A percentile compares a stretch with the other conserved stretches of the same genome.
Conservation (phyloP, 2,797 vertebrate species). For the Carapus acus region DNA sequence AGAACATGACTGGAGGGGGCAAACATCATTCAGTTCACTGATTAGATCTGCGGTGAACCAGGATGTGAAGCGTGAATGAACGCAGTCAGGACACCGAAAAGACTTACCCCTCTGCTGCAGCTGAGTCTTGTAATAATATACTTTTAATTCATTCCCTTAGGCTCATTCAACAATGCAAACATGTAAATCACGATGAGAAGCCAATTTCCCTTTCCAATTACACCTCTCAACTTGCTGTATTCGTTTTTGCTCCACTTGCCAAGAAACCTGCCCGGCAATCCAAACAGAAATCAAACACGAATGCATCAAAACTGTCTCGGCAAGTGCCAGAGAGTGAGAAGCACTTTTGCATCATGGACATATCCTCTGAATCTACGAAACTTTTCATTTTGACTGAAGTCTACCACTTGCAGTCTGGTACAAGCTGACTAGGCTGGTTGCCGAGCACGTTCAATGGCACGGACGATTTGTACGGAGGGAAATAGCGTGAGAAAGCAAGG, state of each 20-base stretch:
- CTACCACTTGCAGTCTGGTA: constrained; percentile 38
- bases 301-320: constrained; percentile 48
- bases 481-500: constrained; percentile 52
- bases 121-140: constrained; percentile 53
- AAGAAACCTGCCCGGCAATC: constrained; percentile 38
- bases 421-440: constrained; percentile 13
- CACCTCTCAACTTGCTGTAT: constrained; percentile 51
- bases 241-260: constrained; percentile 41
- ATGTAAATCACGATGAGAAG: constrained; percentile 57
- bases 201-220: constrained; percentile 63
- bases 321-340: constrained; percentile 23
- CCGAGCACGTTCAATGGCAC: constrained; percentile 17
- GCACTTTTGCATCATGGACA: constrained; percentile 13
- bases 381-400: constrained; percentile 44
- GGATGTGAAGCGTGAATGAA: constrained; percentile 42
- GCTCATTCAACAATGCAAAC: constrained; percentile 57
- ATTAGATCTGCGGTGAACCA: constrained; percentile 61
- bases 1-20: constrained; percentile 44
- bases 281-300: constrained; percentile 55
- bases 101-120: constrained; percentile 39
- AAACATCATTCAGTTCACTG: constrained; percentile 53
- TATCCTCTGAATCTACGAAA: constrained; percentile 11
- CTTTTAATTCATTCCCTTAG: constrained; percentile 61
- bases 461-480: constrained; percentile 29
- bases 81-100: constrained; percentile 50